These are phyloP conservation scores for Sussaba pulchella DNA, from an alignment of 2,888 invertebrate species.

Conservation along the genomic window DNA sequence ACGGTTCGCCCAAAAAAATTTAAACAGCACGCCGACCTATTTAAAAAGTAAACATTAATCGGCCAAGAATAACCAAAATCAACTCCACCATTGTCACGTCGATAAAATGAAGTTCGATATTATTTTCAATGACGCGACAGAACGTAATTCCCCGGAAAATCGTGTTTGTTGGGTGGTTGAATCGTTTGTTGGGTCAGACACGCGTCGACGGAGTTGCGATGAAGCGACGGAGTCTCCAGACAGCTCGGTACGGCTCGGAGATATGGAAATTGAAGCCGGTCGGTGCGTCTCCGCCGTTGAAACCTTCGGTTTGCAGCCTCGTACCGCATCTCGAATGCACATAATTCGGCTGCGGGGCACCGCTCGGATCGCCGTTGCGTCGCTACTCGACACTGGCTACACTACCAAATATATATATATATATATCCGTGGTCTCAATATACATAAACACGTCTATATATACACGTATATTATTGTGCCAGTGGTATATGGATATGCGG, in stretches of 20 bases:
- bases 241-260: background rate
- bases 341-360: slow-evolving; percentile 2
- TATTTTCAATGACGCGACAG: background rate
- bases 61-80: too few species aligned
- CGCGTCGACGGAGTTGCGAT: too few species aligned
- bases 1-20: too few species aligned
- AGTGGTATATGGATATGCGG: slow-evolving; percentile 30
- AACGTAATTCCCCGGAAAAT: background rate
- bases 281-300: slow-evolving; percentile 36
- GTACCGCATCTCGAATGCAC: slow-evolving; percentile 31
- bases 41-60: too few species aligned
- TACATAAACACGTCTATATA: background rate
- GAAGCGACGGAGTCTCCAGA: background rate
- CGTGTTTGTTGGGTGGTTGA: background rate
- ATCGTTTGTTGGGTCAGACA: background rate
- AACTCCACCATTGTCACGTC: too few species aligned
- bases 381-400: too few species aligned
- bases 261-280: slow-evolving; percentile 61
- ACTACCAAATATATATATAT: background rate
- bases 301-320: slow-evolving; percentile 36
- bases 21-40: too few species aligned
- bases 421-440: slow-evolving; percentile 27
- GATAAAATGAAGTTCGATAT: too few species aligned
- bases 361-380: background rate
- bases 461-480: background rate